Percentiles rank a stretch among this genome's conserved stretches.
Conservation (phyloP, 2,113 vertebrate species). For the Calonectris borealis region DNA sequence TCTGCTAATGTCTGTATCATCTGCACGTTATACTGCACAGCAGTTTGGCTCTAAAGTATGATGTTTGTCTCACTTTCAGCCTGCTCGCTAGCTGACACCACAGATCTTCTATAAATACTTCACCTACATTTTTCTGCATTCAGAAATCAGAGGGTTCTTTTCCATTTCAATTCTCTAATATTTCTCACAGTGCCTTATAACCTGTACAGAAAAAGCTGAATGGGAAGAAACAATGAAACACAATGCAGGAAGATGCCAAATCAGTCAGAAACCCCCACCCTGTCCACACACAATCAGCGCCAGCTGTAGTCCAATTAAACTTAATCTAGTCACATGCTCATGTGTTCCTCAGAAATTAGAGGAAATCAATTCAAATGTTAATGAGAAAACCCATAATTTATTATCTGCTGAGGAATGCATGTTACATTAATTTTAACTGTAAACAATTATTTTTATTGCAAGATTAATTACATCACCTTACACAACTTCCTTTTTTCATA, state of each 20-base stretch:
- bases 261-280: conserved; percentile 70
- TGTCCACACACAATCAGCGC: conserved; percentile 70
- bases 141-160: not conserved
- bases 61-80: not conserved
- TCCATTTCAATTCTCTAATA: not conserved
- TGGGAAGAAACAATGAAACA: conserved; percentile 52
- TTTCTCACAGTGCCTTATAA: conserved; percentile 1
- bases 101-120: not conserved
- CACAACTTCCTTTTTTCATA: conserved; percentile 82
- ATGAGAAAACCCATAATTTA: conserved; percentile 90
- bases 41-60: not conserved
- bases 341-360: conserved; percentile 85
- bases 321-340: conserved; percentile 86
- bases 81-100: not conserved
- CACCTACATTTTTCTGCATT: not conserved
- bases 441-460: conserved; percentile 90
- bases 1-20: not conserved
- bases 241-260: conserved; percentile 63
- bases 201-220: not conserved
- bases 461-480: conserved; percentile 86
- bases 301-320: conserved; percentile 86
- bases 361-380: conserved; percentile 90
- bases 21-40: not conserved
- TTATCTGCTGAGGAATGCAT: conserved; percentile 87
- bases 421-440: conserved; percentile 90